Conservation (phyloP, 2,113 vertebrate genomes). For the Chlorodrepanis virens region DNA sequence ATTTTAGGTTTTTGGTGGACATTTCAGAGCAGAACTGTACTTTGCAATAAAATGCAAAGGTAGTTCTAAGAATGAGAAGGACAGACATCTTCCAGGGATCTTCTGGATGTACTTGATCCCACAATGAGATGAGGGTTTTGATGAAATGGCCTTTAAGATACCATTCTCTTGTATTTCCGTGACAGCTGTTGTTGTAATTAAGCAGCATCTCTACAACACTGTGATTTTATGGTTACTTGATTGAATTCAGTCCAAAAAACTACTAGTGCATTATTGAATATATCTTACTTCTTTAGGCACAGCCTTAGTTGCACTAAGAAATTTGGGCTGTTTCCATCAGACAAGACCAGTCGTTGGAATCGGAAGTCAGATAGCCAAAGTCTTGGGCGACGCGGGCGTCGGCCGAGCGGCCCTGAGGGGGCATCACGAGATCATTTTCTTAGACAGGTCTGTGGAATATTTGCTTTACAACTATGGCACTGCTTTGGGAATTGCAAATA, state of each 20-base stretch:
- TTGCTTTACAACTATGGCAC: constrained; percentile 65
- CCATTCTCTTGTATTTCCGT: background rate
- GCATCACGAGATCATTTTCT: constrained; percentile 81
- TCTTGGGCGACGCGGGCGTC: constrained; percentile 83
- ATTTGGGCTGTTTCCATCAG: constrained; percentile 76
- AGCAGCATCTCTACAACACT: background rate
- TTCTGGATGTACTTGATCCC: background rate
- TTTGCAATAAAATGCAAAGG: background rate
- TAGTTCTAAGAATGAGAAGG: background rate
- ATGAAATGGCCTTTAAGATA: background rate
- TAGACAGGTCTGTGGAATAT: constrained; percentile 84
- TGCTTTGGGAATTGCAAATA: constrained; percentile 61
- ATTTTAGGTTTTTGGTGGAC: background rate
- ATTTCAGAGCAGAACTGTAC: background rate
- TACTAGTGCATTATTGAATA: constrained; percentile 11
- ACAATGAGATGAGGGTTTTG: background rate
- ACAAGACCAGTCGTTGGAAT: constrained; percentile 79
- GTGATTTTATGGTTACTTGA: background rate
- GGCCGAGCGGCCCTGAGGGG: constrained; percentile 80
- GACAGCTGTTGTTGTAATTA: background rate
- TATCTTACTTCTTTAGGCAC: constrained; percentile 79
- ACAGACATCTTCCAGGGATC: background rate
- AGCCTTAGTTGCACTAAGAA: constrained; percentile 90
- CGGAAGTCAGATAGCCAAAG: constrained; percentile 79
- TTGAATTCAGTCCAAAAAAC: background rate